Base-by-base conservation (phyloP, 2,888 invertebrate genomes). In the Drosophila koepferae region DNA sequence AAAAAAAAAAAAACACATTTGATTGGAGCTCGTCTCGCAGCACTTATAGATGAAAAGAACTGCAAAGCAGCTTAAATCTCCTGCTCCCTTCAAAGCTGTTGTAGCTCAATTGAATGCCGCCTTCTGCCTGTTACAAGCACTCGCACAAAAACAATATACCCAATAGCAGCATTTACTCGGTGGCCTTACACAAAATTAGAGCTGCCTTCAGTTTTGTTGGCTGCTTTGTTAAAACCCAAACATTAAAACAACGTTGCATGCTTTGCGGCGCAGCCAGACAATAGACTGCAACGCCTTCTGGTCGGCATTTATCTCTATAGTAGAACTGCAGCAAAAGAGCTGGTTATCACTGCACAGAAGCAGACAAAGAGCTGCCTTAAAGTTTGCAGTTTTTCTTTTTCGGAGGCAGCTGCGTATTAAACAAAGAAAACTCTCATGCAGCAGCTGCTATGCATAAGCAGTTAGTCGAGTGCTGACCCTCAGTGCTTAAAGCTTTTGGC, bases 171-270 rank as follows among this genome's bases (percentile, higher is more conserved):
- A 31, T 9, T 28, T 18, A 1, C 12, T 31, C 12, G 12, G 18
- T 18, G 49, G 3, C 0, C 2, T 12, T 31, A 7, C 55, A 2
- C n/a, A 49, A 31, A 23, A 8, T 40, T 23, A 38, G 43, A 23
- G 38, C 34, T 55, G n/a, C 40, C 38, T 54, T 54, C 48, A 41
- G 20, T 48, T 49, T 49, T 53, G 34, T 14, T 14, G 51, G 16
- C 36, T 34, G 53, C 60, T 46, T 44, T 61, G 70, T 71, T 59
- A 60, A 65, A 71, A 77, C 65, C 66, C 74, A 72, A 70, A 70
- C 83, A 82, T 81, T 81, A 71, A 79, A 89, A 82, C 73, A 81
- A 72, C 86, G 74, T 75, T 74, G 88, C 90, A 82, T 89, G 82
- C 81, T 88, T 88, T 88, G 86, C 67, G 86, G 90, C 80, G 40